A percentile compares a stretch with the other conserved stretches of the same genome.
Conservation (phyloP, 2,797 vertebrate genomes). For the Cyclura pinguis region DNA sequence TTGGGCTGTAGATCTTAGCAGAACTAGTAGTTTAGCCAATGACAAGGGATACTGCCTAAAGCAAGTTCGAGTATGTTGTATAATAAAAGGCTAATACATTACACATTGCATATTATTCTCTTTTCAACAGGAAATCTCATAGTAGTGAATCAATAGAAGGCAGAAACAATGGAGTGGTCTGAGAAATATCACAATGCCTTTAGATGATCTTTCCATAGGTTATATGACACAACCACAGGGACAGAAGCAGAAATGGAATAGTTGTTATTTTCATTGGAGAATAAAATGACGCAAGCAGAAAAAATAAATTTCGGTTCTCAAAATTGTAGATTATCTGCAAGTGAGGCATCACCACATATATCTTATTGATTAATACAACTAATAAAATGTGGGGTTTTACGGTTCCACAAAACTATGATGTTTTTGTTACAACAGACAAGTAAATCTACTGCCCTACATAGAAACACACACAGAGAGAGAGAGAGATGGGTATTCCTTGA, state of each 20-base stretch:
- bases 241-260: background rate
- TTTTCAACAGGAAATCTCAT: conserved; percentile 29
- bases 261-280: background rate
- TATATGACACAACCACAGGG: conserved; percentile 17
- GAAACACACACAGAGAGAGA: too few relatives aligned
- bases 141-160: conserved; percentile 38
- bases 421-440: too few relatives aligned
- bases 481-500: background rate
- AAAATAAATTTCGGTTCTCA: conserved; percentile 30
- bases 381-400: background rate
- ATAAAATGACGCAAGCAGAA: conserved; percentile 23
- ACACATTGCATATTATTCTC: conserved; percentile 17
- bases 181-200: background rate
- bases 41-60: background rate
- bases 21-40: too few relatives aligned
- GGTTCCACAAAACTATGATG: background rate
- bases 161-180: background rate
- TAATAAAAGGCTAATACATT: conserved; percentile 20
- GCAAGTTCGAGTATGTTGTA: conserved; percentile 9
- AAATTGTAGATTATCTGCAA: background rate
- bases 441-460: too few relatives aligned
- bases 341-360: background rate
- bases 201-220: background rate
- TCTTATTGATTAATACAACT: background rate
- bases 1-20: too few relatives aligned